A percentile compares a stretch with the other conserved stretches of the same genome.
Evolutionary conservation across 2,888 invertebrate genomes (phyloP).

Genomic region (Drosophila eohydei): DNA sequence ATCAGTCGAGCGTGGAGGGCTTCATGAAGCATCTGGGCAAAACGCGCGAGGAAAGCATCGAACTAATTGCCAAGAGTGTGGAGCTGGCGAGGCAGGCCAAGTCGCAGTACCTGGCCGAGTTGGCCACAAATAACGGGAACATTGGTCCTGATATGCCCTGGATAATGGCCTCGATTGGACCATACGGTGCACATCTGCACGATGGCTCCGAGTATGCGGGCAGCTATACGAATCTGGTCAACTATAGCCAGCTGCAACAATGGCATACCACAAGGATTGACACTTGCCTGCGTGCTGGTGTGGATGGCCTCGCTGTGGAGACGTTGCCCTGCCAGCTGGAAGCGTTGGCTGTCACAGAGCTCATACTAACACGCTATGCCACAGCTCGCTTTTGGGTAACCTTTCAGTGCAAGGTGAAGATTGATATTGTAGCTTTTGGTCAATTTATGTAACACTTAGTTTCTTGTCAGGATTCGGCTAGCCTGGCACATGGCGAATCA

Average conservation of each 20-base stretch:
- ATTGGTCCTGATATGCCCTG: conserved; percentile 73
- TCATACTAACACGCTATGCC: conserved; percentile 90
- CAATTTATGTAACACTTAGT: background rate
- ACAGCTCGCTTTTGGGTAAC: conserved; percentile 91
- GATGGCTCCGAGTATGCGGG: conserved; percentile 97
- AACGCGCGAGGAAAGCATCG: conserved; percentile 88
- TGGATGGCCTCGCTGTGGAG: conserved; percentile 93
- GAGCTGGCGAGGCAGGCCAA: conserved; percentile 90
- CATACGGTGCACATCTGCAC: conserved; percentile 94
- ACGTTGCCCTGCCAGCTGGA: conserved; percentile 94
- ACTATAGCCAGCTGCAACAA: conserved; percentile 88
- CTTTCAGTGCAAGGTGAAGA: conserved; percentile 90
- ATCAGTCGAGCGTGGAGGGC: conserved; percentile 93
- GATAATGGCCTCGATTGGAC: conserved; percentile 95
- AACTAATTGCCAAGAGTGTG: conserved; percentile 90
- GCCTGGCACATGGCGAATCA: conserved; percentile 91
- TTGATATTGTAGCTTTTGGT: background rate
- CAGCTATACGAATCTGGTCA: conserved; percentile 88
- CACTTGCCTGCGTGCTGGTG: conserved; percentile 90
- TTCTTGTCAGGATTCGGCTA: conserved; percentile 86
- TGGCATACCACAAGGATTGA: conserved; percentile 94
- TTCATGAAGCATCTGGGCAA: conserved; percentile 90
- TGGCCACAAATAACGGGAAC: conserved; percentile 28
- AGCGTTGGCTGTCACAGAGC: conserved; percentile 91
- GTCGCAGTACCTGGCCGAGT: conserved; percentile 86